A percentile compares a stretch with the other conserved stretches of the same genome.
These are phyloP conservation scores for Bombus breviceps DNA, from an alignment of 1,140 invertebrate genomes.

Conservation along the genomic window DNA sequence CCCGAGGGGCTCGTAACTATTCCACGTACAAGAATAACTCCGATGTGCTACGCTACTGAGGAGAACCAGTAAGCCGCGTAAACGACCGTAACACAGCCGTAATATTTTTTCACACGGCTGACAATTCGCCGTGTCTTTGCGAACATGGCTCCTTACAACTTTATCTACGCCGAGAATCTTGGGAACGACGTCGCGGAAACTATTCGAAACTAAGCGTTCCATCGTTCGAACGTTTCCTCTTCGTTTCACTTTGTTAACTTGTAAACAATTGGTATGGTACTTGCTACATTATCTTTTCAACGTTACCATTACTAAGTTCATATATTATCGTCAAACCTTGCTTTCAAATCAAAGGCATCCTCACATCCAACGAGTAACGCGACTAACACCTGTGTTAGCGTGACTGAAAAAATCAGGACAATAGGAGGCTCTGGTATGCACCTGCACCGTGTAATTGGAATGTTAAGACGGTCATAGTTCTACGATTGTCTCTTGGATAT, in stretches of 20 bases:
- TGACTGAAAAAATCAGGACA: not conserved
- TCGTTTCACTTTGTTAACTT: not conserved
- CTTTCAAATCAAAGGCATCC: not conserved
- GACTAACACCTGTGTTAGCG: not conserved
- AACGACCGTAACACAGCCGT: conserved; percentile 14
- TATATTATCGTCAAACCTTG: not conserved
- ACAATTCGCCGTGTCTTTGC: not conserved
- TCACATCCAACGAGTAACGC: not conserved
- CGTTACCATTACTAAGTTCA: not conserved
- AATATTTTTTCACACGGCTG: conserved; percentile 1
- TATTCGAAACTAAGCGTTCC: not conserved
- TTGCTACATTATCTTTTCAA: not conserved
- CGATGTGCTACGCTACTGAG: conserved; percentile 1
- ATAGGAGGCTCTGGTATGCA: not conserved
- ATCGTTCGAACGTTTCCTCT: not conserved
- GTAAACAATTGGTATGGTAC: not conserved
- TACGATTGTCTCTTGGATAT: not conserved
- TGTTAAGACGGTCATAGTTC: not conserved
- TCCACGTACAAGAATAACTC: conserved; percentile 29
- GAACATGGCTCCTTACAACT: not conserved
- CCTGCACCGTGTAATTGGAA: not conserved
- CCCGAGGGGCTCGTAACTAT: conserved; percentile 38
- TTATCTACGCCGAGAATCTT: not conserved
- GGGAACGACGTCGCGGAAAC: not conserved
- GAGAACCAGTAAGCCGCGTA: not conserved